Conservation (phyloP, 2,113 vertebrate genomes). For the Conger conger region DNA sequence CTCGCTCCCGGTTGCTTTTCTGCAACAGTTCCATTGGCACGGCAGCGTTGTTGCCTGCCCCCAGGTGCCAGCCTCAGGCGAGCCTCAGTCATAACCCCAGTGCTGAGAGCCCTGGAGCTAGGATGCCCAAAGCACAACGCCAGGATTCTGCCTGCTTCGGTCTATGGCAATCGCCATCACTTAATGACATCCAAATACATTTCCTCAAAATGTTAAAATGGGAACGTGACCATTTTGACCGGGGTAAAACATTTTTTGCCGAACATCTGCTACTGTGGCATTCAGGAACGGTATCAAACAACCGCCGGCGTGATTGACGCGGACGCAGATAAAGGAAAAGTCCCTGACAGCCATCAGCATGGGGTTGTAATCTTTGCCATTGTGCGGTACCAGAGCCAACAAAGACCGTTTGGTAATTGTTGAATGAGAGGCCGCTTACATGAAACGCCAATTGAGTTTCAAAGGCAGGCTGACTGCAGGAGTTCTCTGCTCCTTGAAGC, state of each 20-base stretch:
- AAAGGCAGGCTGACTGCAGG: constrained; percentile 53
- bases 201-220: background rate
- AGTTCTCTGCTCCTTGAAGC: constrained; percentile 26
- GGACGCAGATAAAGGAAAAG: constrained; percentile 34
- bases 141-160: background rate
- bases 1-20: background rate
- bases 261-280: constrained; percentile 3
- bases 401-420: constrained; percentile 68
- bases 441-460: constrained; percentile 66
- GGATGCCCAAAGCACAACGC: background rate
- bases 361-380: constrained; percentile 58
- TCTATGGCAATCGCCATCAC: background rate
- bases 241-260: background rate
- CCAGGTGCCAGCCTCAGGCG: background rate
- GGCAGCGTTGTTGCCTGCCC: background rate
- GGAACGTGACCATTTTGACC: background rate
- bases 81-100: background rate
- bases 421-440: constrained; percentile 71
- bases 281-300: background rate
- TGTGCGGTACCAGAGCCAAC: constrained; percentile 54
- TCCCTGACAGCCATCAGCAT: constrained; percentile 27
- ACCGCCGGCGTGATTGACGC: constrained; percentile 22
- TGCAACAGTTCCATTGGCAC: background rate
- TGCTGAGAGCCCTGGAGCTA: too few relatives aligned
- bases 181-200: background rate